phyloP scores from a whole-genome alignment of 2,113 vertebrate species.

The Hyaena hyaena region DNA sequence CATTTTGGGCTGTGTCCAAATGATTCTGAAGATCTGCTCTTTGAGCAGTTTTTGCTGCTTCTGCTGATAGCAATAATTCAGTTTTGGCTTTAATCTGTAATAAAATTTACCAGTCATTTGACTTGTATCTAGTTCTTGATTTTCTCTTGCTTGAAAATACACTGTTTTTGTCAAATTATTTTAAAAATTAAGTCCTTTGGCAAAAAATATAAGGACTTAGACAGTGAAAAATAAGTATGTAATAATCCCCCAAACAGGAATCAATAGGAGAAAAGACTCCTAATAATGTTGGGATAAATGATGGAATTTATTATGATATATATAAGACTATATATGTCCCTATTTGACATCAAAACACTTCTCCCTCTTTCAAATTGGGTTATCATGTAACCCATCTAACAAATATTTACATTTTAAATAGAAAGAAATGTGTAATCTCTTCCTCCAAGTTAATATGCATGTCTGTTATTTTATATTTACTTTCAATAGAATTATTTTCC shows the following conservation, averaged over 20 bases:
- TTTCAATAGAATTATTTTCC: background rate
- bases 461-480: background rate
- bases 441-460: background rate
- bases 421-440: background rate
- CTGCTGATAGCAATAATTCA: constrained; percentile 95
- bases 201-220: background rate
- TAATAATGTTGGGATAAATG: background rate
- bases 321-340: background rate
- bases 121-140: background rate
- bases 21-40: constrained; percentile 97
- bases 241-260: background rate
- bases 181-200: background rate
- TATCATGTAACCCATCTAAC: constrained; percentile 13
- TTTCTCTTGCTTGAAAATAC: background rate
- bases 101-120: constrained; percentile 58
- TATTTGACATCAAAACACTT: background rate
- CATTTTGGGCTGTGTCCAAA: constrained; percentile 96
- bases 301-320: background rate
- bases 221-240: background rate
- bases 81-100: constrained; percentile 98
- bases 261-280: background rate
- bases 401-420: constrained; percentile 37
- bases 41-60: constrained; percentile 96
- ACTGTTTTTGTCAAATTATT: constrained; percentile 28
- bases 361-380: background rate